These are phyloP conservation scores for Danionella dracula DNA, from an alignment of 2,797 vertebrate genomes.

Conservation along the genomic window DNA sequence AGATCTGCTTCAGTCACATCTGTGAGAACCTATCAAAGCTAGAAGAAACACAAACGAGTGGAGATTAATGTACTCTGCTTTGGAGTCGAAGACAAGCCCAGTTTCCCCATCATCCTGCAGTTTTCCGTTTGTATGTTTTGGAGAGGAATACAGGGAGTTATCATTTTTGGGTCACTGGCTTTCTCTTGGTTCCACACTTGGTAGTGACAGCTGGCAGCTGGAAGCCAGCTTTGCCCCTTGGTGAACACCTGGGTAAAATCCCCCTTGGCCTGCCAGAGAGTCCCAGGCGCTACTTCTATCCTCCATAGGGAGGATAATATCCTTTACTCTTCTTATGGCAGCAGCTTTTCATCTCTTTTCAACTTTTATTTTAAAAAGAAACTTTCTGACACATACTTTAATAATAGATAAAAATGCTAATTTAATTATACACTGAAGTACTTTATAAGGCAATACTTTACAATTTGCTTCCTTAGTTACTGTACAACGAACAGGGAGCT, in stretches of 20 bases:
- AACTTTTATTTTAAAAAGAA: neutral
- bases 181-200: slow-evolving; percentile 20
- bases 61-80: neutral
- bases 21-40: neutral
- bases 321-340: neutral
- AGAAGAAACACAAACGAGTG: neutral
- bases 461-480: no score
- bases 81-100: neutral
- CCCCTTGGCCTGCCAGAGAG: neutral
- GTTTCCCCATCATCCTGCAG: neutral
- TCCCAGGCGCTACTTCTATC: slow-evolving; percentile 6
- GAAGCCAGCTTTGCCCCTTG: slow-evolving; percentile 21
- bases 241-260: slow-evolving; percentile 31
- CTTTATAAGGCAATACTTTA: no score
- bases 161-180: slow-evolving; percentile 29
- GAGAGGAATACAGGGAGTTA: neutral
- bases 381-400: neutral
- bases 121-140: neutral
- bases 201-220: slow-evolving; percentile 26
- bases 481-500: no score
- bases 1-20: slow-evolving; percentile 17
- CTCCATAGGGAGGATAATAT: slow-evolving; percentile 3
- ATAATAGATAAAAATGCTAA: no score
- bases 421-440: no score
- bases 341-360: neutral